Evolutionary conservation across 37 sponge, comb jelly and placozoan genomes (phyloP), one percentile per base, ranked within the genome.

Genomic region (Cladorhizidae sp.): DNA sequence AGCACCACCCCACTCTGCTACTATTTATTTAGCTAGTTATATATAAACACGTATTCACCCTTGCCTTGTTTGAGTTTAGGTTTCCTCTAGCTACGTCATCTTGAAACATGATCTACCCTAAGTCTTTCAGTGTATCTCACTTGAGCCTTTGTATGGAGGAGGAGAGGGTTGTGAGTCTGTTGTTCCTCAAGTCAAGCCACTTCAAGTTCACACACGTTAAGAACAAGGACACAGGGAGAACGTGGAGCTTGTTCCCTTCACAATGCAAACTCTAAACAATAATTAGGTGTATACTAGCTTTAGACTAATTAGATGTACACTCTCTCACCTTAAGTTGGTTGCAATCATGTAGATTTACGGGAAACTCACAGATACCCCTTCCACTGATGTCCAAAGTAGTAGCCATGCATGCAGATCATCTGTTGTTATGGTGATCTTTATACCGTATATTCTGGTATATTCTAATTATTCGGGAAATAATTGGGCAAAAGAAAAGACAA

Each of bases 131-230:
- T 18, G 64, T 31, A 41, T 20, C 85, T 51, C 65, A 89, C 91
- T 74, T 92, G 0, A 92, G 80, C 3, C 62, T 55, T 40, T 86
- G 75, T 29, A 95, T 89, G 61, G 76, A 62, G 22, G 78, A 50
- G 1, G 96, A 91, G 7, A 95, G 57, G 15, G 41, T 6, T 37
- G 42, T 39, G 0, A 95, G 59, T 33, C n/a, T 41, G 74, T 95
- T 95, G 63, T 95, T 93, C 38, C 96, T 74, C 58, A 95, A 57
- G 57, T 95, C 96, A 29, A 95, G 81, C 91, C 94, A 95, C 7
- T 71, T 74, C 37, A 95, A 80, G 43, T 81, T 67, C 31, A 67
- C 69, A 70, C 85, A 93, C 12, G 58, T 61, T 17, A 32, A 29
- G 43, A 95, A 90, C 26, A 95, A 64, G 17, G 91, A 74, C 2